Evolutionary conservation across 2,113 vertebrate genomes (phyloP).

Genomic region (Acinonyx jubatus): DNA sequence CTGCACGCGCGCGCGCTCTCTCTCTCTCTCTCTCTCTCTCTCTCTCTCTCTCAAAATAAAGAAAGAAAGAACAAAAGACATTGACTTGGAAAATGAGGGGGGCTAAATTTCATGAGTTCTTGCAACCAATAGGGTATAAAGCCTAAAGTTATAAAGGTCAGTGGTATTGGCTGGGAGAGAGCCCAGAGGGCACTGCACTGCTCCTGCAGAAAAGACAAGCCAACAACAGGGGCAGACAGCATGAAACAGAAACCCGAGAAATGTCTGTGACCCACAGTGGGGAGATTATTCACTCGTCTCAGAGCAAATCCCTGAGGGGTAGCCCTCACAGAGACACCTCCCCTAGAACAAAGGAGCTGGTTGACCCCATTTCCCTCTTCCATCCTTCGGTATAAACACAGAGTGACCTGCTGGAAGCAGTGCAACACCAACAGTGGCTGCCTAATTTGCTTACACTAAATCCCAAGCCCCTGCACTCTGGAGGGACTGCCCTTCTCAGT

Average conservation of each 20-base stretch:
- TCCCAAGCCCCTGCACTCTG: background rate
- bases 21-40: too few species aligned
- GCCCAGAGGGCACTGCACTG: background rate
- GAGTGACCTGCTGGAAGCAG: background rate
- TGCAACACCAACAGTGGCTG: background rate
- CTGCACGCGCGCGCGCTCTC: rapidly evolving
- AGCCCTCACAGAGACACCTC: background rate
- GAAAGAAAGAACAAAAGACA: background rate
- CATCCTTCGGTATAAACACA: background rate
- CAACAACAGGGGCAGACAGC: background rate
- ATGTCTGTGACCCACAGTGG: background rate
- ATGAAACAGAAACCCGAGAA: background rate
- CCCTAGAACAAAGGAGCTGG: background rate
- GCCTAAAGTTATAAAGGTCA: background rate
- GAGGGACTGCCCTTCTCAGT: background rate
- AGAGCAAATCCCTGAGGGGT: background rate
- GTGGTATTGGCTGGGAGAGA: background rate
- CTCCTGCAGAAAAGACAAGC: background rate
- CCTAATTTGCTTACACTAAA: background rate
- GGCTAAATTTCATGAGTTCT: background rate
- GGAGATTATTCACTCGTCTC: background rate
- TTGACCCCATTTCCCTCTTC: background rate
- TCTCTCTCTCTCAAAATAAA: too few species aligned
- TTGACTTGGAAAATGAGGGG: background rate
- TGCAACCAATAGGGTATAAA: background rate